phyloP scores from a whole-genome alignment of 2,888 invertebrate genomes.

The Cephus runcator region DNA sequence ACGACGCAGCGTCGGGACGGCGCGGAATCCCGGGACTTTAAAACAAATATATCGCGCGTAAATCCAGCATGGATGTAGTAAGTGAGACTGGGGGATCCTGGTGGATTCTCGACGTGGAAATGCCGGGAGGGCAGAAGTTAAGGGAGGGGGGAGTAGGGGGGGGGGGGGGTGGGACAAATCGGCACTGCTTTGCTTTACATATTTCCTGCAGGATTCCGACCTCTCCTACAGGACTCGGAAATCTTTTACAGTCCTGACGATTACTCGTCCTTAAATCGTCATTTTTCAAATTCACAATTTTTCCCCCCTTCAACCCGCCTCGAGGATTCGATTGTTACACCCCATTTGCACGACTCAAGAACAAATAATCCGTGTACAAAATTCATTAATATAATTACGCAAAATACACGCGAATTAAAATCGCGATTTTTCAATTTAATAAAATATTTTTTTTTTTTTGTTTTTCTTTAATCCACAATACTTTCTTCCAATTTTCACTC shows the following conservation, averaged over 20 bases:
- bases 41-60: slow-evolving; percentile 65
- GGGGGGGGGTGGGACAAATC: slow-evolving; percentile 50
- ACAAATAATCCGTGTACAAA: too few relatives aligned
- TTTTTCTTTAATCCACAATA: too few relatives aligned
- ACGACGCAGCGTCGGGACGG: slow-evolving; percentile 29
- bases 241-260: too few relatives aligned
- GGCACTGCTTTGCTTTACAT: slow-evolving; percentile 58
- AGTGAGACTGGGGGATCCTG: slow-evolving; percentile 18
- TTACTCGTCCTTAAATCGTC: not conserved
- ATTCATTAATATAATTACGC: too few relatives aligned
- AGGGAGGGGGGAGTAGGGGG: slow-evolving; percentile 15
- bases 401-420: too few relatives aligned
- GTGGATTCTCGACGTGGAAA: slow-evolving; percentile 15
- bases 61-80: slow-evolving; percentile 55
- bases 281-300: not conserved
- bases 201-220: slow-evolving; percentile 36
- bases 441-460: too few relatives aligned
- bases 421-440: too few relatives aligned
- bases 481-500: too few relatives aligned
- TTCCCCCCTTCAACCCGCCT: too few relatives aligned
- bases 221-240: not conserved
- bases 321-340: too few relatives aligned
- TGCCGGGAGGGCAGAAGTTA: slow-evolving; percentile 12
- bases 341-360: too few relatives aligned
- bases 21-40: slow-evolving; percentile 54